Evolutionary conservation across 2,888 invertebrate species (phyloP), one percentile per base, ranked within the genome.

Genomic region (Oligia latruncula): DNA sequence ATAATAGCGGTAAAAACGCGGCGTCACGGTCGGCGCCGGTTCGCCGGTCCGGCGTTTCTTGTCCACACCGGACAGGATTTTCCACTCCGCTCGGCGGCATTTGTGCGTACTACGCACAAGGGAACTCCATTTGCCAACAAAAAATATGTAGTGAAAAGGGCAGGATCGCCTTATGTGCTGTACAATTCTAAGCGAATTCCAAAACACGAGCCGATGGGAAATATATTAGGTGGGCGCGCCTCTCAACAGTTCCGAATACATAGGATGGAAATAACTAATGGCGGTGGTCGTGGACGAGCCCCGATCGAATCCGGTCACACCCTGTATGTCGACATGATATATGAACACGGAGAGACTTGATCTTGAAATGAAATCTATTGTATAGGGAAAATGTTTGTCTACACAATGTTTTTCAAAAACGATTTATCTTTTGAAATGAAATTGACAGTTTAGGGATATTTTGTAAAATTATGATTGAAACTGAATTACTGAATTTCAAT

Each of bases 91-190:
- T 91, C 92, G 92, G 89, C 89, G 92, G 91, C 92, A 92, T 93
- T 94, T 95, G 93, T 93, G 93, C 92, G 92, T 92, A 88, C 87
- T 87, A 84, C 92, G 91, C 95, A 95, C 95, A 94, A 95, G 94
- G 90, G 94, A 95, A 95, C 93, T 95, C 95, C 94, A 95, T 95
- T 95, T 96, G 89, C 90, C 89, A 90, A 91, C 94, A 95, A 96
- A 95, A 95, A 95, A 94, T 92, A 91, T 92, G 90, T 89, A 91
- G 90, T 84, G 90, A 91, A 92, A 92, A 93, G 92, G 93, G 91
- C 90, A 88, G 87, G 89, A 84, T 84, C 85, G 87, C 83, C 86
- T 89, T 87, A 87, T 87, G 87, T 88, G 88, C 89, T 89, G 82
- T 85, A 88, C 80, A 89, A 88, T 87, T 84, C 87, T 87, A 83